Evolutionary conservation across 2,113 vertebrate genomes (phyloP), one percentile per base, ranked within the genome.

Genomic region (Smithornis capensis): DNA sequence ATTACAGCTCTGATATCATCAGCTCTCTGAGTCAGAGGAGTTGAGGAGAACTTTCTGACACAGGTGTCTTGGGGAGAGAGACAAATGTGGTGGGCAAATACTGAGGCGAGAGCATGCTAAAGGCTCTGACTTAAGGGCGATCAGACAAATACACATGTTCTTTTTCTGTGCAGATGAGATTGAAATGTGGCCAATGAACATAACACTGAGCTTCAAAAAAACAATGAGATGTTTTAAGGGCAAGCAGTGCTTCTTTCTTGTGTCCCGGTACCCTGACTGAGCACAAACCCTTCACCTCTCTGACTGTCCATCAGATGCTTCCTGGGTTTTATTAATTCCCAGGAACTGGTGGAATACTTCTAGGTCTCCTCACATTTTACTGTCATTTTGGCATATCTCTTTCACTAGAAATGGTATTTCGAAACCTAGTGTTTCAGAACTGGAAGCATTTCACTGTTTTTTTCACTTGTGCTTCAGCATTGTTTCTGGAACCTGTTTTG

Each of bases 201-300:
- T 12, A 47, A 33, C 17, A 33, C 0, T 0, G 4, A 59, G 16
- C 45, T 91, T 57, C 27, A 49, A 44, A 68, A 45, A 50, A 76
- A 1, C 31, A 35, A 2, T 1, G 13, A 76, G 9, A 13, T 17
- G 2, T 67, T 78, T 63, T 45, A 50, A 47, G 18, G 14, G 19
- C 25, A 65, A 7, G 8, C 22, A 47, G 9, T 5, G 2, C 15
- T 40, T 71, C 35, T 40, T 56, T 50, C 29, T 7, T 19, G 11
- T 19, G 1, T 1, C 1, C 8, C 19, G 19, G 24, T 64, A 77
- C 3, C 6, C 8, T 7, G 9, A 2, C 25, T 35, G 37, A 67
- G 21, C 25, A 47, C 1, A 7, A 23, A 27, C 3, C 9, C 1
- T 65, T 71, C 29, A 52, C 10, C 5, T 68, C 21, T 0, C 0